These are phyloP conservation scores for Ifrita kowaldi DNA, from an alignment of 2,113 vertebrate genomes.

Conservation along the genomic window DNA sequence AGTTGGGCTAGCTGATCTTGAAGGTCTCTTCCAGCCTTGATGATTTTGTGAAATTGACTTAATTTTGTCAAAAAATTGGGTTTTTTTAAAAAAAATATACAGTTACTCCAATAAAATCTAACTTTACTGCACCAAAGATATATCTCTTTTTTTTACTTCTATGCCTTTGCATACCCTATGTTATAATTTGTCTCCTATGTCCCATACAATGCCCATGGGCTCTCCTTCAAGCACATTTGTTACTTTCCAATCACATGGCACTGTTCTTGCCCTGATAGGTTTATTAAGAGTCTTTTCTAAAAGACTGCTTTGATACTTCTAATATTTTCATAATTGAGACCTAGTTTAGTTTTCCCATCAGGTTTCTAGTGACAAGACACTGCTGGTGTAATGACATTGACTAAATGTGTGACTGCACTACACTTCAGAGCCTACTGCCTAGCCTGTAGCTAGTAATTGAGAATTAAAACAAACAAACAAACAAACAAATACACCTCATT, in stretches of 20 bases:
- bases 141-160: not conserved
- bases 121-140: not conserved
- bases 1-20: not conserved
- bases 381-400: not conserved
- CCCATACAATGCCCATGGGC: not conserved
- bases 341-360: not conserved
- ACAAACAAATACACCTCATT: not conserved
- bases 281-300: not conserved
- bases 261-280: not conserved
- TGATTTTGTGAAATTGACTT: not conserved
- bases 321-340: not conserved
- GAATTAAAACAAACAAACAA: not conserved
- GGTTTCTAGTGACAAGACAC: not conserved
- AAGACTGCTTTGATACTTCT: not conserved
- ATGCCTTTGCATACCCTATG: not conserved
- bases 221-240: not conserved
- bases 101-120: not conserved
- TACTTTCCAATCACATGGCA: not conserved
- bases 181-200: not conserved
- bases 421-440: not conserved
- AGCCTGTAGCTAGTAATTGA: not conserved
- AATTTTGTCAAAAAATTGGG: not conserved
- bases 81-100: not conserved
- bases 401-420: not conserved
- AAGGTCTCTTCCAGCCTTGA: not conserved